These are phyloP conservation scores for Drosophila mercatorum DNA, from an alignment of 2,888 invertebrate genomes.

Conservation along the genomic window DNA sequence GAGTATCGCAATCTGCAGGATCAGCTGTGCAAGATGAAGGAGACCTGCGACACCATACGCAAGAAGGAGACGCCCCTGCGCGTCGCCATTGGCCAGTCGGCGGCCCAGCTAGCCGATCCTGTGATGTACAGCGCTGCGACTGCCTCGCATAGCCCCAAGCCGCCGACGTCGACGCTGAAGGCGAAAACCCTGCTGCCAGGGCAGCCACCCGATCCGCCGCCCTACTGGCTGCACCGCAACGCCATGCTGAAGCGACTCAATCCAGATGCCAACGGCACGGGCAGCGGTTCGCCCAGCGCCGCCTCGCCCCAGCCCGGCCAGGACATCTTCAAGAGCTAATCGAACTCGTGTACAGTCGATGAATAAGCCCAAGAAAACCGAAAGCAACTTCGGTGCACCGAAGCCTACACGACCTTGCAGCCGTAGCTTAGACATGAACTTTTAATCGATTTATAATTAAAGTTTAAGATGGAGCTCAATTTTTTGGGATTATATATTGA, in stretches of 20 bases:
- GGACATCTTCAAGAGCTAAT: conserved; percentile 86
- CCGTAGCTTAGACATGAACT: neutral
- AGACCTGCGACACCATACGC: conserved; percentile 89
- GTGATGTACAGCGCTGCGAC: conserved; percentile 84
- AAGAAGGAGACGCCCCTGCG: conserved; percentile 84
- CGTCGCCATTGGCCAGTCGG: conserved; percentile 75
- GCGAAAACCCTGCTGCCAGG: conserved; percentile 85
- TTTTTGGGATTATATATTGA: neutral
- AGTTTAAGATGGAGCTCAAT: neutral
- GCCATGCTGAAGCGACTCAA: conserved; percentile 85
- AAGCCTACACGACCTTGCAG: conserved; percentile 52
- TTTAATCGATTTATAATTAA: neutral
- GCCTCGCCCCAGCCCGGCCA: conserved; percentile 75
- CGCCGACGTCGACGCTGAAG: conserved; percentile 86
- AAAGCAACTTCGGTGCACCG: conserved; percentile 53
- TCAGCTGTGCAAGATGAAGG: conserved; percentile 92
- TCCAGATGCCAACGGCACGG: conserved; percentile 49
- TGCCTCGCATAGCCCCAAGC: conserved; percentile 83
- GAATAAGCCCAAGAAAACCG: conserved; percentile 29
- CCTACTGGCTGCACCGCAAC: conserved; percentile 85
- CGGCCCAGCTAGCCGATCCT: conserved; percentile 84
- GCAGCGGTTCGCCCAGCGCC: conserved; percentile 40
- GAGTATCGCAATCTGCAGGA: conserved; percentile 91
- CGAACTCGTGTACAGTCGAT: conserved; percentile 67
- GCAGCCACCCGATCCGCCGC: conserved; percentile 84